Evolutionary conservation across 2,797 vertebrate genomes (phyloP).

Genomic region (Urocyon cinereoargenteus): DNA sequence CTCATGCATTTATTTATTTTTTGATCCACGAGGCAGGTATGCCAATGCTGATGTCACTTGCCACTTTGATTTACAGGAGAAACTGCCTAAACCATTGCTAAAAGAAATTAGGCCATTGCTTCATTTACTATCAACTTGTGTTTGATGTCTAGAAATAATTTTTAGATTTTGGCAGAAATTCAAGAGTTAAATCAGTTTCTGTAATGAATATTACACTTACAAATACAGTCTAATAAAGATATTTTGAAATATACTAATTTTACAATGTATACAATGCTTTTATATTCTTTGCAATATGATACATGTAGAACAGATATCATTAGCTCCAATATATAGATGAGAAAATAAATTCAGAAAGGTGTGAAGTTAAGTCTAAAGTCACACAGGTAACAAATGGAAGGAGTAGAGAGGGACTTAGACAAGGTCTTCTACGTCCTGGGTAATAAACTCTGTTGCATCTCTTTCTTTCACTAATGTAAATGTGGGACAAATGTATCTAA

Average conservation of each 20-base stretch:
- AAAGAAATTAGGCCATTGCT: conserved; percentile 29
- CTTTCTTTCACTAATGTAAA: background rate
- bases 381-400: background rate
- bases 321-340: background rate
- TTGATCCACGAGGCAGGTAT: background rate
- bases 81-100: background rate
- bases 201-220: background rate
- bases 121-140: conserved; percentile 51
- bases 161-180: background rate
- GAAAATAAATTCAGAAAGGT: background rate
- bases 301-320: background rate
- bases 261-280: background rate
- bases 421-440: background rate
- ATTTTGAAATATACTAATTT: background rate
- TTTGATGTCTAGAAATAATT: background rate
- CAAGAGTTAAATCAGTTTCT: background rate
- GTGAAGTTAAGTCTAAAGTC: background rate
- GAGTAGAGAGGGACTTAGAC: rapidly evolving
- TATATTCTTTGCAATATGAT: background rate
- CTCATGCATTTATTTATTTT: background rate
- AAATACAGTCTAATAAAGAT: background rate
- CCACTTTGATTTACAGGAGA: conserved; percentile 17
- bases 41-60: background rate
- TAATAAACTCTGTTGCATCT: background rate
- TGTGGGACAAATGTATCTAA: background rate